phyloP scores from a whole-genome alignment of 2,113 vertebrate species.

The Cranoglanis bouderius region DNA sequence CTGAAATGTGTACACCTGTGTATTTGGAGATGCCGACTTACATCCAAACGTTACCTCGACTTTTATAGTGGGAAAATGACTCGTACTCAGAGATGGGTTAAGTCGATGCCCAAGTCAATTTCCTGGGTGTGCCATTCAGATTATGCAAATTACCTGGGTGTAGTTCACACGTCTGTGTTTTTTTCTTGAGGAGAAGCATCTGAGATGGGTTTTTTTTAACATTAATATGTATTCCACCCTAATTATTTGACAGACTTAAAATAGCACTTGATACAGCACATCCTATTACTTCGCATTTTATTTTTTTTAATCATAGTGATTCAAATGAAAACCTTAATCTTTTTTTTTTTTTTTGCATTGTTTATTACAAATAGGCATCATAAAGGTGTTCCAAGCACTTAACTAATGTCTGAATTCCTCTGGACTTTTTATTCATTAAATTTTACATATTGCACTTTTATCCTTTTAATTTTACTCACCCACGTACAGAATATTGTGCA shows the following conservation, averaged over 20 bases:
- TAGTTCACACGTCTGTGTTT: not conserved
- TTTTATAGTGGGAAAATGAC: not conserved
- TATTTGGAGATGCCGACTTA: not conserved
- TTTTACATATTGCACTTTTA: not conserved
- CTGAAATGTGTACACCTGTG: not conserved
- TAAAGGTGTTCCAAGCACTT: not conserved
- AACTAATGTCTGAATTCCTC: not conserved
- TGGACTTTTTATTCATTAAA: not conserved
- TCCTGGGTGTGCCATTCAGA: no score
- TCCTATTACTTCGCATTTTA: not conserved
- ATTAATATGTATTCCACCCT: not conserved
- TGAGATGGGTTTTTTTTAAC: not conserved
- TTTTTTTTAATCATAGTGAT: not conserved
- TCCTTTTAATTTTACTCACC: not conserved
- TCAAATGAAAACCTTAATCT: not conserved
- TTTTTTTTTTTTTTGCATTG: no score
- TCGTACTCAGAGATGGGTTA: not conserved
- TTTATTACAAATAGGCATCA: not conserved
- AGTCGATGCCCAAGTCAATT: not conserved
- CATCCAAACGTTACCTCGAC: not conserved
- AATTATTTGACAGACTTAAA: not conserved
- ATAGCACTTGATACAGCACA: not conserved
- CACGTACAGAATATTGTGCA: not conserved
- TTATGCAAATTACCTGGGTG: no score
- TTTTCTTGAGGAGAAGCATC: not conserved